phyloP scores from a whole-genome alignment of 2,113 vertebrate genomes.

The Apaloderma vittatum region DNA sequence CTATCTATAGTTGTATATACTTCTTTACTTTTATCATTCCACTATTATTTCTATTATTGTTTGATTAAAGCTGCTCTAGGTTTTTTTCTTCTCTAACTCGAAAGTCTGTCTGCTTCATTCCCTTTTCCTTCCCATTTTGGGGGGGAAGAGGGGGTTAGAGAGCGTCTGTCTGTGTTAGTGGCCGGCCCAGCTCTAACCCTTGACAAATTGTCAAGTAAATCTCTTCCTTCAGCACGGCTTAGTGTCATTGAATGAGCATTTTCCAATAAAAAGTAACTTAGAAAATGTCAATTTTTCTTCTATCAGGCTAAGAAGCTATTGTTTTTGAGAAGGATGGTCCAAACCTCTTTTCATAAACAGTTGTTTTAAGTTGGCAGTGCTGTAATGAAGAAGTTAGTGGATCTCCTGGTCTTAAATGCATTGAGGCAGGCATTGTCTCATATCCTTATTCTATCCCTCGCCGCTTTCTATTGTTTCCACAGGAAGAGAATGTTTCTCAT shows the following conservation, averaged over 20 bases:
- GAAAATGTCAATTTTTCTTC: neutral
- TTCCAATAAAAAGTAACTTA: neutral
- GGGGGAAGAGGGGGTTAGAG: too few relatives aligned
- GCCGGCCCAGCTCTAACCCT: too few relatives aligned
- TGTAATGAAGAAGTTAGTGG: neutral
- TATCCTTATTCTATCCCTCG: neutral
- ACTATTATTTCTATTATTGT: too few relatives aligned
- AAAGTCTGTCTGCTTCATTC: too few relatives aligned
- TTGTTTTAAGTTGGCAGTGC: neutral
- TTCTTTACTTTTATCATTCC: too few relatives aligned
- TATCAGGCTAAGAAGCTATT: neutral
- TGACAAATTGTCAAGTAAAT: neutral
- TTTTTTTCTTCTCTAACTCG: too few relatives aligned
- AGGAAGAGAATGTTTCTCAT: neutral
- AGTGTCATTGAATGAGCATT: neutral
- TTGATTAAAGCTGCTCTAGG: too few relatives aligned
- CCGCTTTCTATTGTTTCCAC: neutral
- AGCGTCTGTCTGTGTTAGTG: too few relatives aligned
- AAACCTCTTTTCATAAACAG: neutral
- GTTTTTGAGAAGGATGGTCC: neutral
- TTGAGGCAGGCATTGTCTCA: neutral
- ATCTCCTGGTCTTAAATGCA: neutral
- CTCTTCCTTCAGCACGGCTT: neutral
- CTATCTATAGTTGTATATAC: too few relatives aligned
- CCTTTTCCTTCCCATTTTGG: too few relatives aligned